Evolutionary conservation across 37 sponge, comb jelly and placozoan species (phyloP).

Genomic region (Amphimedon queenslandica): DNA sequence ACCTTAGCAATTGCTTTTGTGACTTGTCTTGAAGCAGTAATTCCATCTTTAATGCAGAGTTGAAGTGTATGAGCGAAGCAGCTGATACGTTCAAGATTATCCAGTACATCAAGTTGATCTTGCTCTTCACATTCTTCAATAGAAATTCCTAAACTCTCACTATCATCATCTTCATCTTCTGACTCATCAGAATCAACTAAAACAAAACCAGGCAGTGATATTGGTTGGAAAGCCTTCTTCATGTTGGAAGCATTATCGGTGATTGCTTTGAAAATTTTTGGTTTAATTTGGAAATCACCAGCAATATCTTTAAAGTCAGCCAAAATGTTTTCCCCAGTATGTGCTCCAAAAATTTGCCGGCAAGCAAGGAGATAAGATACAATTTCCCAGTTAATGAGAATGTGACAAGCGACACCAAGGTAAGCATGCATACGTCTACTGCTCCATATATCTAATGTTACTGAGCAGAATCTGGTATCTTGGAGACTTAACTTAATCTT

Average conservation of each 20-base stretch:
- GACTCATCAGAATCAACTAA: not conserved
- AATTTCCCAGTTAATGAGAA: no score
- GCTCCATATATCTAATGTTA: constrained; percentile 10
- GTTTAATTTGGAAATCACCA: no score
- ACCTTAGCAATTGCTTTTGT: not conserved
- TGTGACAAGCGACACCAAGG: constrained; percentile 5
- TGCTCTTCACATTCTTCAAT: no score
- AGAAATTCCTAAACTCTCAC: no score
- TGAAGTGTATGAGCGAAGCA: constrained; percentile 18
- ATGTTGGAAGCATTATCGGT: no score
- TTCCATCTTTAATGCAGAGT: constrained; percentile 18
- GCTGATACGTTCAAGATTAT: not conserved
- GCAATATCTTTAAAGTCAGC: no score
- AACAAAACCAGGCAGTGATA: not conserved
- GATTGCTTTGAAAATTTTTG: no score
- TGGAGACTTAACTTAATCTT: not conserved
- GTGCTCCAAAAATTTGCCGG: no score
- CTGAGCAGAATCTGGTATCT: not conserved
- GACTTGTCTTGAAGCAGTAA: not conserved
- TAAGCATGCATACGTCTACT: constrained; percentile 8
- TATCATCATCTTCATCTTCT: not conserved
- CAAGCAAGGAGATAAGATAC: no score
- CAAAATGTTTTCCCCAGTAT: no score
- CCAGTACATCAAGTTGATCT: not conserved
- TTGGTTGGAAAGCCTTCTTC: no score